Evolutionary conservation across 2,797 vertebrate species (phyloP).

Genomic region (Eulemur albifrons): DNA sequence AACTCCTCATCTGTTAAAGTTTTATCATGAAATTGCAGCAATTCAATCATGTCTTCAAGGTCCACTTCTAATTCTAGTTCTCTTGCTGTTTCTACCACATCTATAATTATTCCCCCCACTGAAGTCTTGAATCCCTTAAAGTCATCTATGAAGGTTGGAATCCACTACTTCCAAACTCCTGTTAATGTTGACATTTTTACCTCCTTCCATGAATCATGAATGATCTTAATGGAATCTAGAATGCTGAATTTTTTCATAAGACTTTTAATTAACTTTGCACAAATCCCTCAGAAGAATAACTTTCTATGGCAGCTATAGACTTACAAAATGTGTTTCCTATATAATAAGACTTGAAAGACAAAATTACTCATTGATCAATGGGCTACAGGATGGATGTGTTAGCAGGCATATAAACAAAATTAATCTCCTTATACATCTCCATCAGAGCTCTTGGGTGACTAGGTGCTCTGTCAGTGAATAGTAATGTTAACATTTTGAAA

Average conservation of each 20-base stretch:
- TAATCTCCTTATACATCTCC: not conserved
- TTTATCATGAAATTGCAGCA: not conserved
- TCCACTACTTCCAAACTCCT: not conserved
- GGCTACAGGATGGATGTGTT: not conserved
- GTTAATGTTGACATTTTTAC: not conserved
- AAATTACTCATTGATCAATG: not conserved
- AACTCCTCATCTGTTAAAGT: not conserved
- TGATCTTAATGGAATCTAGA: not conserved
- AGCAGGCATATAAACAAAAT: not conserved
- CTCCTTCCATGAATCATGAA: not conserved
- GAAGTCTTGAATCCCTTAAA: not conserved
- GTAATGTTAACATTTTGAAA: not conserved
- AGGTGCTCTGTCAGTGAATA: not conserved
- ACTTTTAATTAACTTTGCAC: not conserved
- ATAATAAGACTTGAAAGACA: not conserved
- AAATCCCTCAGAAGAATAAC: not conserved
- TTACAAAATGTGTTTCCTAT: not conserved
- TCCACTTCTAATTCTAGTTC: not conserved
- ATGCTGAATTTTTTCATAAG: not conserved
- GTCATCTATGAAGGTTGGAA: not conserved
- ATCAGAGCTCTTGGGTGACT: not conserved
- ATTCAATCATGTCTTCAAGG: not conserved
- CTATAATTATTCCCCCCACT: not conserved
- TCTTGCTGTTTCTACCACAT: not conserved
- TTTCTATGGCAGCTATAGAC: not conserved